Evolutionary conservation across 2,113 vertebrate genomes (phyloP).

Genomic region (Ariopsis seemanni): DNA sequence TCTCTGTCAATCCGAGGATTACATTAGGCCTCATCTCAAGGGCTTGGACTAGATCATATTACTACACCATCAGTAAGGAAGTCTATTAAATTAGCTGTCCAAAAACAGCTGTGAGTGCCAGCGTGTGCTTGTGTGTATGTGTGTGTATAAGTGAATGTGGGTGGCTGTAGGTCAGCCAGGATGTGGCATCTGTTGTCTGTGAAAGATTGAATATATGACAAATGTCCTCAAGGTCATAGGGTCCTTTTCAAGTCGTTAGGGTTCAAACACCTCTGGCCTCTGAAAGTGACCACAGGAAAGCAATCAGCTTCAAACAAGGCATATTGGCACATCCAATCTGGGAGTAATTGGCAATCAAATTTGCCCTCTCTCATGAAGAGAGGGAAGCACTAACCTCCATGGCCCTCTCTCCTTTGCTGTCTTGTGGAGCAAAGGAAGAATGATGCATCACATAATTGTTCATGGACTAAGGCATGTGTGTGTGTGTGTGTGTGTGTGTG

Average conservation of each 20-base stretch:
- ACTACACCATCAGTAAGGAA: constrained; percentile 62
- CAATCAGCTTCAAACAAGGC: constrained; percentile 65
- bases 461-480: constrained; percentile 14
- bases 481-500: constrained; percentile 24
- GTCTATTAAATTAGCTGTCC: constrained; percentile 72
- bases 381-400: constrained; percentile 28
- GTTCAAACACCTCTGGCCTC: constrained; percentile 53
- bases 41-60: constrained; percentile 68
- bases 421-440: constrained; percentile 15
- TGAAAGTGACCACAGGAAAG: constrained; percentile 59
- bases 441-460: constrained; percentile 46
- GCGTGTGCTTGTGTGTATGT: constrained; percentile 18
- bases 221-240: constrained; percentile 65
- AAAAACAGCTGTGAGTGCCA: constrained; percentile 65
- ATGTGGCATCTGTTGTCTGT: constrained; percentile 72
- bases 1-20: constrained; percentile 58
- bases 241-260: constrained; percentile 53
- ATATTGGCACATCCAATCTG: constrained; percentile 46
- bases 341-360: constrained; percentile 65
- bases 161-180: constrained; percentile 54
- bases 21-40: constrained; percentile 64
- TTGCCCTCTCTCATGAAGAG: constrained; percentile 25
- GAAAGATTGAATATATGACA: constrained; percentile 69
- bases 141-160: constrained; percentile 9
- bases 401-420: constrained; percentile 26